Conservation (phyloP, 2,888 invertebrate genomes). For the Cerastoderma edule region DNA sequence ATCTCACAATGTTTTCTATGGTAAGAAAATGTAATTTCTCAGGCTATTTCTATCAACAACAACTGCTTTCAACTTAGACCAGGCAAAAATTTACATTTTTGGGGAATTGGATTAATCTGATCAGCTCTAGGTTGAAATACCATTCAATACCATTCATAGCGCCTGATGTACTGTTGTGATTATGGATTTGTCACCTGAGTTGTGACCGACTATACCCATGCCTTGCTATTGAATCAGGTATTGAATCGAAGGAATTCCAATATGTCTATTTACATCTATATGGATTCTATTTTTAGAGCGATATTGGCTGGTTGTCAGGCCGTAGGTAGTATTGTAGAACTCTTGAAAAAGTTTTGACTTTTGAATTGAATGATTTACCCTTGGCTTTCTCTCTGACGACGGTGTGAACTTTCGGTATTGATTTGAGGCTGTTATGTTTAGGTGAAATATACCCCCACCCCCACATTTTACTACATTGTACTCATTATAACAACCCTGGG, state of each 20-base stretch:
- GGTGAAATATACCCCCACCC: too few species aligned
- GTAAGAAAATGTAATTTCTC: too few species aligned
- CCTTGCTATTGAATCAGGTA: not conserved
- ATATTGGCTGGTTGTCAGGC: conserved; percentile 26
- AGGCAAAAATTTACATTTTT: not conserved
- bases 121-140: too few species aligned
- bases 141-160: conserved; percentile 5
- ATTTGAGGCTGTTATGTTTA: too few species aligned
- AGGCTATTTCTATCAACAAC: too few species aligned
- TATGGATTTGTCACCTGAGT: conserved; percentile 13
- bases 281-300: conserved; percentile 25
- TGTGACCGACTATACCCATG: not conserved
- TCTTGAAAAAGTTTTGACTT: conserved; percentile 17
- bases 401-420: too few species aligned
- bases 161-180: conserved; percentile 4
- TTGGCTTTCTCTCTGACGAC: too few species aligned
- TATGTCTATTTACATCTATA: conserved; percentile 23
- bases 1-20: too few species aligned
- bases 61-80: conserved; percentile 7
- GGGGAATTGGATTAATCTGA: too few species aligned
- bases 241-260: conserved; percentile 18
- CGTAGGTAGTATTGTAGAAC: conserved; percentile 7
- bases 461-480: too few species aligned
- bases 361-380: too few species aligned
- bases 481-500: too few species aligned